Evolutionary conservation across 2,797 vertebrate species (phyloP).

Genomic region (Streptopelia turtur): DNA sequence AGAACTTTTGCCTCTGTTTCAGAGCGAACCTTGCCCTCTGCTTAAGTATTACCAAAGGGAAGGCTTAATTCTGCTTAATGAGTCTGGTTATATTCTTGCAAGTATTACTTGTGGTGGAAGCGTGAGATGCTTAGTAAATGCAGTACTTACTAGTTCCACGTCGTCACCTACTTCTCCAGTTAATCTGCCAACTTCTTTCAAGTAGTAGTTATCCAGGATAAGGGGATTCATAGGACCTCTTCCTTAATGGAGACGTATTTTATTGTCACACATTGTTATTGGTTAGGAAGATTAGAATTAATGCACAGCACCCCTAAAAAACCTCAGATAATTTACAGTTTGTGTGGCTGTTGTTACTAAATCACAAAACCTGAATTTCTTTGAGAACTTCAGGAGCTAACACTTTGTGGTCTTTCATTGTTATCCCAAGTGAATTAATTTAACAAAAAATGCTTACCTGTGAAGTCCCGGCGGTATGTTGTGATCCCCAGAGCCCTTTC

Average conservation of each 20-base stretch:
- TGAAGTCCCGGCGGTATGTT: constrained; percentile 80
- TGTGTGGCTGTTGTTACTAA: neutral
- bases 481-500: constrained; percentile 80
- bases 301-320: neutral
- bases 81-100: neutral
- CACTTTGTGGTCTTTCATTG: neutral
- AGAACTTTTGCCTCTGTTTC: constrained; percentile 2
- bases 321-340: neutral
- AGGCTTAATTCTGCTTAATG: neutral
- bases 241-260: constrained; percentile 73
- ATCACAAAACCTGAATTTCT: neutral
- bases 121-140: neutral
- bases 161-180: constrained; percentile 67
- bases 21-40: neutral
- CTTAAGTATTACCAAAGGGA: neutral
- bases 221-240: constrained; percentile 74
- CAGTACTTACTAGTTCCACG: constrained; percentile 71
- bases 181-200: constrained; percentile 69
- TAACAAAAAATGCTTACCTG: constrained; percentile 71
- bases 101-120: neutral
- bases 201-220: constrained; percentile 76
- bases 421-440: neutral
- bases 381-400: neutral
- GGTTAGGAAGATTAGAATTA: constrained; percentile 25
- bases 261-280: constrained; percentile 14